Evolutionary conservation across 2,888 invertebrate species (phyloP), one percentile per base, ranked within the genome.

Genomic region (Sarcophaga subvicina): DNA sequence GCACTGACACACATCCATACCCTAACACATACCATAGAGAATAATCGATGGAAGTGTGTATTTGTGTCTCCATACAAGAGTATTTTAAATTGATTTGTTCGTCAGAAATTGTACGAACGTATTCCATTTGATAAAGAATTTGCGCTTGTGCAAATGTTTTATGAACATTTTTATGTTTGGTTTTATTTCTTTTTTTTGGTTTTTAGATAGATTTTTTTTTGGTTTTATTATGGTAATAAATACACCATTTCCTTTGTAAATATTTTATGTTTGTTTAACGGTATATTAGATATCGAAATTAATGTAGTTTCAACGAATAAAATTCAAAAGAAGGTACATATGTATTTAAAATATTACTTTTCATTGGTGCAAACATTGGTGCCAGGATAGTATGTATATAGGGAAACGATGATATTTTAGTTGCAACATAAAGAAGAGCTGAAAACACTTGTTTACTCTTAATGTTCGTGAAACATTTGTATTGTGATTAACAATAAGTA

Each of bases 101-200:
- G 77, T 54, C 20, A 27, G 59, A 47, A 54, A 59, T 63, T 11
- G 54, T 4, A 54, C 17, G 14, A 37, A 2, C 8, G 2, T 37
- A 37, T 37, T 37, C 37, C 37, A 27, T 37, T 6, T 37, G 2
- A 37, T 8, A 37, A 37, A 37, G 8, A 79, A 73, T 54, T 75
- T 45, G 64, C 64, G 70, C 70, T 76, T 64, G 70, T 64, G 60
- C 76, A 70, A 73, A 76, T 49, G 66, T 80, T 80, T 80, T 80
- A 60, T 60, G 59, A 64, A 66, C 37, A 66, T 37, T 37, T 66
- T 66, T 27, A n/a, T 45, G 10, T 11, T 5, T 67, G 12, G 54
- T 47, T 73, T 80, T 75, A 69, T 49, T 47, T 14, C 5, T 64
- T 49, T 45, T 64, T n/a, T n/a, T n/a, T n/a, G n/a, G n/a, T n/a